These are phyloP conservation scores for Drosophila austrosaltans DNA, from an alignment of 2,888 invertebrate genomes.

Conservation along the genomic window DNA sequence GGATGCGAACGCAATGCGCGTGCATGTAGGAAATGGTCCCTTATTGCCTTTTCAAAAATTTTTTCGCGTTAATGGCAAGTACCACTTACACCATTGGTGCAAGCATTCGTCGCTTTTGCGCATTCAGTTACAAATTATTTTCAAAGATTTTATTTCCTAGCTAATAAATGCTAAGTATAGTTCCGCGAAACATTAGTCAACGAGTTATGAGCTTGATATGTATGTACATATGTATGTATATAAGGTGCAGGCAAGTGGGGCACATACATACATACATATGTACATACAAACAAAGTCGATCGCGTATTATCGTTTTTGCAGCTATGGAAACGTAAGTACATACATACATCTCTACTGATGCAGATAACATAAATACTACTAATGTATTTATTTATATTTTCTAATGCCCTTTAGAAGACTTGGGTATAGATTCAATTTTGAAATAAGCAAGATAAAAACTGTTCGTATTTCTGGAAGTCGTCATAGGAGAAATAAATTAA, in stretches of 20 bases:
- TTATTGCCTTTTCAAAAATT: constrained; percentile 79
- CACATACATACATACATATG: constrained; percentile 9
- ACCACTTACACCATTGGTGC: constrained; percentile 63
- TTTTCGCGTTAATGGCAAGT: constrained; percentile 79
- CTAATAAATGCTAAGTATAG: constrained; percentile 77
- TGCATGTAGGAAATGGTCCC: constrained; percentile 66
- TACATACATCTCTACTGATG: too few species aligned
- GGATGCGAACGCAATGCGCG: constrained; percentile 33
- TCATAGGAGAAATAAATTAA: constrained; percentile 81
- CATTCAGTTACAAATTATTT: constrained; percentile 72
- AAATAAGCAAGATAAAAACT: constrained; percentile 64
- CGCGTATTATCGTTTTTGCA: too few species aligned
- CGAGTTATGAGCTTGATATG: constrained; percentile 20
- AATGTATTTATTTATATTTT: constrained; percentile 43
- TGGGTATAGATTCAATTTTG: constrained; percentile 13
- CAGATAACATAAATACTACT: too few species aligned
- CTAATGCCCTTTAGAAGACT: too few species aligned
- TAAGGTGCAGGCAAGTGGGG: too few species aligned
- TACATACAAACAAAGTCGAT: constrained; percentile 14
- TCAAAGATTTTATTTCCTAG: constrained; percentile 71
- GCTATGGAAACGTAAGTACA: too few species aligned
- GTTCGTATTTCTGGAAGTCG: constrained; percentile 82
- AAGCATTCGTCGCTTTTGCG: constrained; percentile 12
- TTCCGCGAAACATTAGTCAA: constrained; percentile 72
- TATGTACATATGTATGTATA: background rate